Evolutionary conservation across 1,140 invertebrate species (phyloP).

Genomic region (Akabosia matsudoensis): DNA sequence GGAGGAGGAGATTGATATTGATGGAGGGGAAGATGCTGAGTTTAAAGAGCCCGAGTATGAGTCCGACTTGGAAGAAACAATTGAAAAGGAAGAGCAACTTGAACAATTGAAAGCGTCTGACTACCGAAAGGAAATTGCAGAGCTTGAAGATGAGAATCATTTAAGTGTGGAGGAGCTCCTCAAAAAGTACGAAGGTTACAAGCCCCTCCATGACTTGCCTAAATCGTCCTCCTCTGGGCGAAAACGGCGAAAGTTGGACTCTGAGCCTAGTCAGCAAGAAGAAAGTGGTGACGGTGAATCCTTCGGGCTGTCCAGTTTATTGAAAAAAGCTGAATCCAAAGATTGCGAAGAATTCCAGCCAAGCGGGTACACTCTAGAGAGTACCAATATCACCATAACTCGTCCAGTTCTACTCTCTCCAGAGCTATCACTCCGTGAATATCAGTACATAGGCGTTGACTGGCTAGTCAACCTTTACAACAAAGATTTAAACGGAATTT

Average conservation of each 20-base stretch:
- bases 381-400: conserved; percentile 84
- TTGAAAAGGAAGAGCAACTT: conserved; percentile 72
- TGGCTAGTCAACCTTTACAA: conserved; percentile 99
- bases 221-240: conserved; percentile 45
- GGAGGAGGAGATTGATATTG: background rate
- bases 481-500: conserved; percentile 91
- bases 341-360: conserved; percentile 70
- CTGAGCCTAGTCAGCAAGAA: background rate
- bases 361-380: conserved; percentile 92
- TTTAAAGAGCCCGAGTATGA: conserved; percentile 59
- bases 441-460: conserved; percentile 97
- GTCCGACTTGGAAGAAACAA: conserved; percentile 84
- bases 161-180: conserved; percentile 74
- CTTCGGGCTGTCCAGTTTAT: background rate
- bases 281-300: background rate
- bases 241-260: conserved; percentile 29
- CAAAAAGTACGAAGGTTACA: conserved; percentile 62
- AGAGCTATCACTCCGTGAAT: conserved; percentile 89
- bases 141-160: conserved; percentile 72
- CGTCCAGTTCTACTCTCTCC: conserved; percentile 79
- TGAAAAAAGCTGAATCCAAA: background rate
- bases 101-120: conserved; percentile 66
- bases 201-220: conserved; percentile 26
- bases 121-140: conserved; percentile 69
- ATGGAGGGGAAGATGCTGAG: conserved; percentile 63